Conservation (phyloP, 2,113 vertebrate species). For the Rhinoderma darwinii region DNA sequence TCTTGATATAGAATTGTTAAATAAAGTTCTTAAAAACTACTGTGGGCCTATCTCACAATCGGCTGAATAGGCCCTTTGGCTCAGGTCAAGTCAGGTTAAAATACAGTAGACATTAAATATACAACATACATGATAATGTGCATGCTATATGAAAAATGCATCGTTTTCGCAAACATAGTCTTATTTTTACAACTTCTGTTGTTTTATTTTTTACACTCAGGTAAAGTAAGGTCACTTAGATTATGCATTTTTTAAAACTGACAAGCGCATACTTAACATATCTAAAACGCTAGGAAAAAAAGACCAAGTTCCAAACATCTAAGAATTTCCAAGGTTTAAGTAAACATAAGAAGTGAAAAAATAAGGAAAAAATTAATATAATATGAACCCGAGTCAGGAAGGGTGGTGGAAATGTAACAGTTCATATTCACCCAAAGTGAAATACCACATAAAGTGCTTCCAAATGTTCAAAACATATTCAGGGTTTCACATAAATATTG, state of each 20-base stretch:
- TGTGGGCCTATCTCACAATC: too few species aligned
- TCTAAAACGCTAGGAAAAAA: constrained; percentile 12
- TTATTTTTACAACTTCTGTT: background rate
- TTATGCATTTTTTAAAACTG: background rate
- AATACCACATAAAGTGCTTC: constrained; percentile 43
- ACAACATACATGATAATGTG: background rate
- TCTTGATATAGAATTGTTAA: too few species aligned
- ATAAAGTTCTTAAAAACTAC: too few species aligned
- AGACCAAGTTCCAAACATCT: background rate
- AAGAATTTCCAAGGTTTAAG: constrained; percentile 17
- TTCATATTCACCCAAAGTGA: constrained; percentile 17
- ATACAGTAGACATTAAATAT: too few species aligned
- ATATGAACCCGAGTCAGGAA: constrained; percentile 36
- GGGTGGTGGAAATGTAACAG: constrained; percentile 37
- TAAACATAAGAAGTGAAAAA: constrained; percentile 15
- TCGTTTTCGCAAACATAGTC: background rate
- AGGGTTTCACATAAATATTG: constrained; percentile 12
- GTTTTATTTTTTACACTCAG: background rate
- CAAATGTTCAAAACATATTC: constrained; percentile 36
- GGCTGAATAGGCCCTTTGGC: too few species aligned
- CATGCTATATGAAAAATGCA: too few species aligned
- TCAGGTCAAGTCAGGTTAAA: too few species aligned
- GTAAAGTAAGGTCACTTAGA: constrained; percentile 9
- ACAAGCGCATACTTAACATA: background rate
- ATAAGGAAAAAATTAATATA: constrained; percentile 18